Base-by-base conservation (phyloP, 2,888 invertebrate species). In the Polylopha cassiicola region DNA sequence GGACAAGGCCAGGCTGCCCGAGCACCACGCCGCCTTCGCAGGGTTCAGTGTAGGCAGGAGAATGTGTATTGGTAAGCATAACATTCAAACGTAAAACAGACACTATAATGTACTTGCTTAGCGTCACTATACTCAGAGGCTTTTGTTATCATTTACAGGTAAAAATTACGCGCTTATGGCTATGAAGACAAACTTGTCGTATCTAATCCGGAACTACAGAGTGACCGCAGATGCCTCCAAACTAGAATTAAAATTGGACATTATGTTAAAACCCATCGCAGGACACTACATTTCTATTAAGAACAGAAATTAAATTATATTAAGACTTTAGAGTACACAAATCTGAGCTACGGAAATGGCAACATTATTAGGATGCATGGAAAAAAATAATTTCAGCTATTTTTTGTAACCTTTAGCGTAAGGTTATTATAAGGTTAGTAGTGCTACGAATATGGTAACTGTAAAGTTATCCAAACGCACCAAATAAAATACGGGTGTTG, bases 61-160 rank as follows among this genome's bases (percentile, higher is more conserved):
- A 15, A 21, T 15, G 26, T 39, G 39, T 7, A 39, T 39, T 15
- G 39, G 39, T 39, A 21, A n/a, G n/a, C n/a, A n/a, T n/a, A 29
- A n/a, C n/a, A n/a, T 26, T 8, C 15, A 3, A 8, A 2, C n/a
- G 2, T n/a, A 8, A 11, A 23, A 23, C 4, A 10, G 2, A 14
- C 6, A 3, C 3, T n/a, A n/a, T n/a, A n/a, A 4, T 3, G 6
- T n/a, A 6, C 20, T 6, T n/a, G 20, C n/a, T n/a, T 20, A 3
- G 20, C 7, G 6, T 20, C 3, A n/a, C 7, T n/a, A 20, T 6
- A 8, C 20, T 6, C 7, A n/a, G n/a, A 20, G 6, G 3, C 20
- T 20, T 2, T n/a, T n/a, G n/a, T n/a, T 24, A 24, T 10, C 1
- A n/a, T 3, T 26, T 26, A 6, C 26, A 26, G 26, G 26, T 26